Conservation (phyloP, 2,888 invertebrate genomes). For the Orgyia antiqua region DNA sequence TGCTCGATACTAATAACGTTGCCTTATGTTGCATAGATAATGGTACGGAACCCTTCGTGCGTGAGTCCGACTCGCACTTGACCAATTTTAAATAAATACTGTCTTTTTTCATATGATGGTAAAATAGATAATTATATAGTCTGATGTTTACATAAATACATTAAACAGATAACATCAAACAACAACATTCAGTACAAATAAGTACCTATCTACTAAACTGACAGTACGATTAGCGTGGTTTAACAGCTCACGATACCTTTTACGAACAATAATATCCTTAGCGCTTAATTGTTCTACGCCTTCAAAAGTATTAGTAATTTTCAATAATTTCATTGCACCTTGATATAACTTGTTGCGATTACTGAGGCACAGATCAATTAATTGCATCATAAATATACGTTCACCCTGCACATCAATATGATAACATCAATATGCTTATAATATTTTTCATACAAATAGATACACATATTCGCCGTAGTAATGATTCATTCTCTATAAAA, state of each 20-base stretch:
- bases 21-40: too few relatives aligned
- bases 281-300: conserved; percentile 17
- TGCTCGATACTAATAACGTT: too few relatives aligned
- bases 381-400: conserved; percentile 13
- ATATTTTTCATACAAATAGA: conserved; percentile 17
- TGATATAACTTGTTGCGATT: too few relatives aligned
- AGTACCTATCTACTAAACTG: conserved; percentile 25
- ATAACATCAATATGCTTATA: conserved; percentile 6
- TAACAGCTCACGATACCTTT: conserved; percentile 32
- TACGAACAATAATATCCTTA: conserved; percentile 19
- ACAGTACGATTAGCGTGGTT: conserved; percentile 32
- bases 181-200: conserved; percentile 32
- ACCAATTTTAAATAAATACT: too few relatives aligned
- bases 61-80: too few relatives aligned
- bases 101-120: too few relatives aligned
- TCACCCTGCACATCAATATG: conserved; percentile 23
- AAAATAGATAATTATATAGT: background rate
- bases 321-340: too few relatives aligned
- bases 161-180: conserved; percentile 31
- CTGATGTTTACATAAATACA: conserved; percentile 8
- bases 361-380: conserved; percentile 20
- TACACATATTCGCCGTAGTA: conserved; percentile 15
- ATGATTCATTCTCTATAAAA: conserved; percentile 23
- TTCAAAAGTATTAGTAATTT: too few relatives aligned
- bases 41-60: too few relatives aligned